These are phyloP conservation scores for Hipparchia sbordonii DNA, from an alignment of 2,888 invertebrate species.

Conservation along the genomic window DNA sequence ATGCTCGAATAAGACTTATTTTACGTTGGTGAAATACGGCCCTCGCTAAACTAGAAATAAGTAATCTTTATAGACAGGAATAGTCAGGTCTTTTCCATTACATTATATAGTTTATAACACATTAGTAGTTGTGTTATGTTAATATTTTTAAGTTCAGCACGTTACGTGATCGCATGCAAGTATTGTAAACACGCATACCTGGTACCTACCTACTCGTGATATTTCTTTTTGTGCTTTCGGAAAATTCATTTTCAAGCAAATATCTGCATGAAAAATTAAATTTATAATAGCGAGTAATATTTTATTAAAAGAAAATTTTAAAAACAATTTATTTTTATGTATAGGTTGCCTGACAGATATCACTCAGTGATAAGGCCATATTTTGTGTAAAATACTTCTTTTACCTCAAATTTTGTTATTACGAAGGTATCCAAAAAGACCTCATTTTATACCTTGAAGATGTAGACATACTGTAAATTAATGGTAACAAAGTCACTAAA, in stretches of 20 bases:
- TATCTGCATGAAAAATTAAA: constrained; percentile 2
- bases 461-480: too few species aligned
- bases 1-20: too few species aligned
- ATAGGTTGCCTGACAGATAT: too few species aligned
- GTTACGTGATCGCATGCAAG: constrained; percentile 26
- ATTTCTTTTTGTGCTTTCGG: constrained; percentile 18
- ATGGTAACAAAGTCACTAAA: too few species aligned
- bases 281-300: too few species aligned
- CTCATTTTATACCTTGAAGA: too few species aligned
- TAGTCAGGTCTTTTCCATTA: not conserved
- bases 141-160: constrained; percentile 26
- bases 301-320: too few species aligned
- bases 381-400: too few species aligned
- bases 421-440: not conserved
- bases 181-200: constrained; percentile 24
- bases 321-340: too few species aligned
- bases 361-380: not conserved
- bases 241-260: constrained; percentile 16
- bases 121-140: constrained; percentile 15
- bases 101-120: constrained; percentile 13
- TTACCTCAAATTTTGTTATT: too few species aligned
- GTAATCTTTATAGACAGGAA: not conserved
- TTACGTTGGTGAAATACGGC: too few species aligned
- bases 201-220: constrained; percentile 7
- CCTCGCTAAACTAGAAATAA: not conserved